These are phyloP conservation scores for Vulpes ferrilata DNA, from an alignment of 2,113 vertebrate species.

Conservation along the genomic window DNA sequence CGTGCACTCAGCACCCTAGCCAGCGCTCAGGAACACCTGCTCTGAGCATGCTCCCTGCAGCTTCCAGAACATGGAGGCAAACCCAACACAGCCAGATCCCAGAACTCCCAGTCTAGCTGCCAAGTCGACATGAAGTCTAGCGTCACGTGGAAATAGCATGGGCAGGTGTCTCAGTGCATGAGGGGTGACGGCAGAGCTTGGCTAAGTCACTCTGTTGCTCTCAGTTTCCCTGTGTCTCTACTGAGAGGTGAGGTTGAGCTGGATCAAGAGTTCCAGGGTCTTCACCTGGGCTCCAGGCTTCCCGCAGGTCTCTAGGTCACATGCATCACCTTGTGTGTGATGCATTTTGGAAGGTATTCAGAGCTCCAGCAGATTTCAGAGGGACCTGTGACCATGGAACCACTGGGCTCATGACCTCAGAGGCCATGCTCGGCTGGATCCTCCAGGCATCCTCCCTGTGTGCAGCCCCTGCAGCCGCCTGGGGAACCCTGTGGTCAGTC, in stretches of 20 bases:
- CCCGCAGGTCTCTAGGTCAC: rapidly evolving
- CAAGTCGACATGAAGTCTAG: not conserved
- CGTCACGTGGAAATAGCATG: rapidly evolving
- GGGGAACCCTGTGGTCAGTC: not conserved
- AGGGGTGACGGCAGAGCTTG: rapidly evolving
- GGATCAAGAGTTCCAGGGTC: not conserved
- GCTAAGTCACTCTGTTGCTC: rapidly evolving
- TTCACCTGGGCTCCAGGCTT: not conserved
- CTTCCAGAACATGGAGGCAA: not conserved
- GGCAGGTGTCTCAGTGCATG: not conserved
- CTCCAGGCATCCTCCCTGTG: not conserved
- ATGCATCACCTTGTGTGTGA: rapidly evolving
- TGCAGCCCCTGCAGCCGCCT: not conserved
- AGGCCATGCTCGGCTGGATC: not conserved
- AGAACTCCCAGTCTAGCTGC: rapidly evolving
- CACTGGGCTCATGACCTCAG: not conserved
- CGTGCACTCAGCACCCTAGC: rapidly evolving
- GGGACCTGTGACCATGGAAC: not conserved
- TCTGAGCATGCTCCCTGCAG: rapidly evolving
- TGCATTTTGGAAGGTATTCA: rapidly evolving
- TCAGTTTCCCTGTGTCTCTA: not conserved
- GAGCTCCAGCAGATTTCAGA: not conserved
- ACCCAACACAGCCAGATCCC: rapidly evolving
- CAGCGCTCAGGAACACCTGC: rapidly evolving
- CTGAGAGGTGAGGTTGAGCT: not conserved